Base-by-base conservation (phyloP, 30 jellyfish, hydroid and myxozoan species). In the Phacellophora camtschatica region DNA sequence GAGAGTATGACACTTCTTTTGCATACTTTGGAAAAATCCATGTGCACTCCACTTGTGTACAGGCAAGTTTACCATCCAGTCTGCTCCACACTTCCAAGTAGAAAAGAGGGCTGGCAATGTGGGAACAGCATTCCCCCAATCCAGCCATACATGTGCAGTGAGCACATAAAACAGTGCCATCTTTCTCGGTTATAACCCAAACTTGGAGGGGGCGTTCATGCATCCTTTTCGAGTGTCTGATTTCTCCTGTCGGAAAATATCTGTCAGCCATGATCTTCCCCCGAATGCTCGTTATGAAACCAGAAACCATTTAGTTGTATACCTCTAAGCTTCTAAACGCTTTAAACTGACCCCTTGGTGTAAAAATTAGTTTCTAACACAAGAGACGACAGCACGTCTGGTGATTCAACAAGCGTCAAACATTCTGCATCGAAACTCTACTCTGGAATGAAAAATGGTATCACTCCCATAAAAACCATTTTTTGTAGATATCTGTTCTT, bases 61-160 rank as follows among this genome's bases (percentile, higher is more conserved):
- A 77, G 9, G 89, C 89, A 15, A 77, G 80, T 63, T 73, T 73
- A 11, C 86, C 86, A 73, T 73, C 54, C 43, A 73, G 64, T 36
- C 86, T 73, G 74, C 24, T 76, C 88, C 88, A 76, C 24, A 76
- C 78, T 41, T 76, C 81, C 39, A 58, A 34, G 22, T 76, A 76
- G 42, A 76, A 76, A n/a, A n/a, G n/a, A n/a, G n/a, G n/a, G n/a
- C n/a, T n/a, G n/a, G n/a, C n/a, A n/a, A n/a, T n/a, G n/a, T n/a
- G n/a, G n/a, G n/a, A n/a, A n/a, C n/a, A n/a, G n/a, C n/a, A n/a
- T n/a, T n/a, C n/a, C n/a, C n/a, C n/a, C n/a, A n/a, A n/a, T n/a
- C n/a, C n/a, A n/a, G n/a, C n/a, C n/a, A n/a, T n/a, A n/a, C n/a
- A n/a, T n/a, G n/a, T n/a, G n/a, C n/a, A n/a, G n/a, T n/a, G n/a